Percentiles rank a stretch among this genome's conserved stretches.
phyloP scores from a whole-genome alignment of 1,140 invertebrate species.

The Procambarus clarkii region DNA sequence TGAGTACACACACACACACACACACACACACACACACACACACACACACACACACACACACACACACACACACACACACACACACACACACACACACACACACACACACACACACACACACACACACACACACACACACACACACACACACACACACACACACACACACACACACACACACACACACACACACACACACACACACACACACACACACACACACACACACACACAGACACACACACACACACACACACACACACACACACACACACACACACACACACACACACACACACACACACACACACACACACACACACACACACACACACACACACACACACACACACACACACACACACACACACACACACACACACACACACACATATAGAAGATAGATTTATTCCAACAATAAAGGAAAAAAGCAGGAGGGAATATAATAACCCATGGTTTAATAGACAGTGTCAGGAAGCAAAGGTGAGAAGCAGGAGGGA shows the following conservation, averaged over 20 bases:
- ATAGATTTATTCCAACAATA: no score
- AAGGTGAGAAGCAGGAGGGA: no score
- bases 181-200: no score
- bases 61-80: constrained; percentile 2
- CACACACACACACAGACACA: no score
- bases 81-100: constrained; percentile 11
- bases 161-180: no score
- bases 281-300: no score
- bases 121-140: background rate
- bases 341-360: constrained; percentile 9
- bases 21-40: constrained; percentile 38
- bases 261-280: background rate
- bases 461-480: no score
- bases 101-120: background rate
- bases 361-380: background rate
- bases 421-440: no score
- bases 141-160: background rate
- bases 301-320: no score
- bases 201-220: no score
- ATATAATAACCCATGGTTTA: no score
- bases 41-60: constrained; percentile 39
- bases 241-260: background rate
- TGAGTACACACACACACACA: background rate
- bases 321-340: background rate
- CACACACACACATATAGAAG: no score